Evolutionary conservation across 2,113 vertebrate genomes (phyloP), one percentile per base, ranked within the genome.

Genomic region (Elgaria multicarinata): DNA sequence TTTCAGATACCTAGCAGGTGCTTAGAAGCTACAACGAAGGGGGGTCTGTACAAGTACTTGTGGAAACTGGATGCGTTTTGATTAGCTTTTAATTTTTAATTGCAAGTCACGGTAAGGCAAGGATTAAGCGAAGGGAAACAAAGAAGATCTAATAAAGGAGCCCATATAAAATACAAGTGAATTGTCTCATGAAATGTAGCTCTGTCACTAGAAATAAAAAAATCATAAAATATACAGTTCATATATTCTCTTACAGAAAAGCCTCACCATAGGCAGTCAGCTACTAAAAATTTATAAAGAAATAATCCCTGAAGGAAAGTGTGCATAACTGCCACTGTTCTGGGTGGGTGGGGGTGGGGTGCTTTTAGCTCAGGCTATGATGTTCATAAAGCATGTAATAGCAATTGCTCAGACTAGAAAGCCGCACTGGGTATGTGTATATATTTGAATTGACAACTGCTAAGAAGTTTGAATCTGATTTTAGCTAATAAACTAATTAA

Each of bases 231-330:
- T 79, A 90, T 90, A 90, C 87, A 87, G 81, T 94, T 95, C 92
- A 94, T 93, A 87, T 94, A 90, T 93, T 96, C 93, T 84, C 84
- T 91, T 92, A 91, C 91, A 53, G 87, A 81, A 89, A 90, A 90
- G 78, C 72, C 58, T 93, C 89, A 78, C 86, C 77, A 86, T 93
- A 93, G 92, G 89, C 94, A 96, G 89, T 77, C 92, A 88, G 46
- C 89, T 94, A 89, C 92, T 95, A 96, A 95, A 96, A 96, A 95
- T 91, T 95, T 96, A 92, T 92, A 93, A 88, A 93, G 87, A 77
- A 94, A 91, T 42, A 85, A 83, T 91, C 89, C 94, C 64, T 42
- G 91, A 96, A 96, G 86, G 93, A 95, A 94, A 94, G 92, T 58
- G 74, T 14, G 0, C 24, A 16, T 90, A 89, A 93, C 74, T 96